Conservation (phyloP, 2,888 invertebrate genomes). For the Philereme transversata region DNA sequence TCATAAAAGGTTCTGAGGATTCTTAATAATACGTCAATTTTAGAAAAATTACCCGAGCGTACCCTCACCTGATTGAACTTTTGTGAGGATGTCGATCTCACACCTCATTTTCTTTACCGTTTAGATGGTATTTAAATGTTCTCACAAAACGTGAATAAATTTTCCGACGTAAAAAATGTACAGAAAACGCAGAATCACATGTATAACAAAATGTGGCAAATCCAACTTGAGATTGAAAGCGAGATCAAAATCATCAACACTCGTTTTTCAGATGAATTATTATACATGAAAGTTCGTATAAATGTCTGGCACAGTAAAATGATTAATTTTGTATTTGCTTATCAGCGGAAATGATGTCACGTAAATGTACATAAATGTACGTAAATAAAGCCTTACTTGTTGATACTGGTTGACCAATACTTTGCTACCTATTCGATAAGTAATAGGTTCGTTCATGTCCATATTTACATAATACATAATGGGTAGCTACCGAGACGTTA, state of each 20-base stretch:
- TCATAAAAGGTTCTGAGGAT: conserved; percentile 21
- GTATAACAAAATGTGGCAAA: neutral
- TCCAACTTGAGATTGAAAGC: neutral
- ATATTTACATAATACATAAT: no score
- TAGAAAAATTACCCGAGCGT: conserved; percentile 26
- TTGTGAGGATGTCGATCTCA: conserved; percentile 34
- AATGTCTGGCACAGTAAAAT: neutral
- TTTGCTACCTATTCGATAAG: no score
- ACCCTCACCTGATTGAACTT: conserved; percentile 31
- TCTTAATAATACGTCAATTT: conserved; percentile 17
- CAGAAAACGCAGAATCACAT: neutral
- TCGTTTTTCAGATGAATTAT: neutral
- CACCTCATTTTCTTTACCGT: conserved; percentile 33
- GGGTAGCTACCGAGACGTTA: no score
- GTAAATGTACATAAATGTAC: no score
- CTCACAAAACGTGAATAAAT: conserved; percentile 22
- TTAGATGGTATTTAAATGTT: conserved; percentile 34
- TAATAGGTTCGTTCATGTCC: no score
- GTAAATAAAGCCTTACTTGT: neutral
- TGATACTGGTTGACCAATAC: no score
- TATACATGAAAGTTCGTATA: neutral
- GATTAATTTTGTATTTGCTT: neutral
- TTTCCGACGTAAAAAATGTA: neutral
- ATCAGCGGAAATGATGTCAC: neutral
- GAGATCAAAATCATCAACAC: neutral